Evolutionary conservation across 1,140 invertebrate genomes (phyloP).

Genomic region (Drosophila dunni): DNA sequence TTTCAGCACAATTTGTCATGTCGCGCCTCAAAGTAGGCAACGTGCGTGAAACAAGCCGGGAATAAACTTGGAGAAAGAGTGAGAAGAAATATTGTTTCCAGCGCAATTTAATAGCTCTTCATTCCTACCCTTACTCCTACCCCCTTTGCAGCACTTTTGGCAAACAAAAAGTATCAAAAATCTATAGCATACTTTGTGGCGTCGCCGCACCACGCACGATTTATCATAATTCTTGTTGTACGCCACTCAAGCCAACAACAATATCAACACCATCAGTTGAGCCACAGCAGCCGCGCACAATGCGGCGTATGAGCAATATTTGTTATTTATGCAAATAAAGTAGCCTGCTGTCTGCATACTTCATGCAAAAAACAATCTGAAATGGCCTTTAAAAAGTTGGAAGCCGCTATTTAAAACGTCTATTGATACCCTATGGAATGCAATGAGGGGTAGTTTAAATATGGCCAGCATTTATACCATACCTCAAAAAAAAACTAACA

Average conservation of each 20-base stretch:
- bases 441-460: not conserved
- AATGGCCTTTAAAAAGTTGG: slow-evolving; percentile 18
- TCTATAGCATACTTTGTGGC: slow-evolving; percentile 45
- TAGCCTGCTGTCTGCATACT: slow-evolving; percentile 34
- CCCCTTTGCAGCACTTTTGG: not conserved
- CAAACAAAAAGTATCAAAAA: slow-evolving; percentile 1
- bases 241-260: slow-evolving; percentile 33
- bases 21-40: slow-evolving; percentile 70
- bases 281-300: slow-evolving; percentile 61
- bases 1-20: slow-evolving; percentile 79
- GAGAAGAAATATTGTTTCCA: not conserved
- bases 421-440: not conserved
- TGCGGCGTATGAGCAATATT: slow-evolving; percentile 80
- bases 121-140: not conserved
- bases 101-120: slow-evolving; percentile 11
- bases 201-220: slow-evolving; percentile 65
- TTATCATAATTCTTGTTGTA: slow-evolving; percentile 78
- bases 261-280: slow-evolving; percentile 38
- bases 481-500: too few relatives aligned
- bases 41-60: slow-evolving; percentile 69
- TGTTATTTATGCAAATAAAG: slow-evolving; percentile 82
- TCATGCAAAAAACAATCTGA: slow-evolving; percentile 26
- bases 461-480: too few relatives aligned
- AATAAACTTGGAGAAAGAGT: slow-evolving; percentile 67
- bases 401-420: not conserved